Base-by-base conservation (phyloP, 2,888 invertebrate species). In the Labia minor region DNA sequence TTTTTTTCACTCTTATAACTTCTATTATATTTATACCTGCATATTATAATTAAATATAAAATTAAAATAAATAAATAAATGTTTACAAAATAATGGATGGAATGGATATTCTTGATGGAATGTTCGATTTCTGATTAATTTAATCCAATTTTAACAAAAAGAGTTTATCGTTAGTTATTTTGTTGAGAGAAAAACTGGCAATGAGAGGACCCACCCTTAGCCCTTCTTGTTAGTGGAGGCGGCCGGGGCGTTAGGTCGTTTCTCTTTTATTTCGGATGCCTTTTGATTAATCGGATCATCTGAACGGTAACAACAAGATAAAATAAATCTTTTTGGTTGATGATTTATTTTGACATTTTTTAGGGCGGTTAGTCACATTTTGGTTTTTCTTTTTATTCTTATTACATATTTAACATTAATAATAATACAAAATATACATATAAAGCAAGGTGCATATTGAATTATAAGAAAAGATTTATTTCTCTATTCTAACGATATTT, bases 281-380 rank as follows among this genome's bases (percentile, higher is more conserved):
- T 49, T 49, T n/a, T 33, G 33, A 33, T 33, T 49, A 49, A 49
- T 14, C 4, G 49, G 49, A 49, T 49, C 49, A 49, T 4, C n/a
- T 49, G 49, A 49, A 49, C 16, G 49, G 49, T 4, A 49, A 49
- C 49, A 49, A 49, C 49, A 49, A 49, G 8, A 49, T 49, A 14
- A 49, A 49, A 49, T 49, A 49, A 49, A 49, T 49, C 49, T 16
- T 49, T 49, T 14, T 14, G n/a, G n/a, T n/a, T 14, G 14, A 49
- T 49, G 49, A 49, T 49, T 49, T 49, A 49, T 49, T 49, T 49
- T 49, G 49, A 49, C 49, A 49, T 49, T 49, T 49, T 49, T 49
- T 49, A 49, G 49, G 49, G 49, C 49, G 49, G 14, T 49, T 10
- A 3, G 49, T 49, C 49, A 49, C 14, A 14, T 49, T 14, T 49